Conservation (phyloP, 2,113 vertebrate species). For the Hepsetus odoe region DNA sequence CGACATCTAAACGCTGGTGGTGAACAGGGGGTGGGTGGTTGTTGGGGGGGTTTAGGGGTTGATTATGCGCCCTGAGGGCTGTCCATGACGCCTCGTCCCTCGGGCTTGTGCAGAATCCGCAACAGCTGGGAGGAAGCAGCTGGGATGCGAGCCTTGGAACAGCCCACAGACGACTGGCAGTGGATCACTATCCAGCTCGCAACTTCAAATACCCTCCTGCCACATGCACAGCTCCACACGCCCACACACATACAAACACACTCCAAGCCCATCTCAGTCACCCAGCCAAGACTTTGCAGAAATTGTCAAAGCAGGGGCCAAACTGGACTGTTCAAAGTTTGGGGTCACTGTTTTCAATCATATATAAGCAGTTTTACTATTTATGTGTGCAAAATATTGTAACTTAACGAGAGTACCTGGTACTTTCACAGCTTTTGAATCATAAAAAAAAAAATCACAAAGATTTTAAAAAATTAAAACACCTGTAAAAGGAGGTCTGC, state of each 20-base stretch:
- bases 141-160: constrained; percentile 77
- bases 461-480: too few relatives aligned
- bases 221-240: constrained; percentile 28
- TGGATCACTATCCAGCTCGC: constrained; percentile 65
- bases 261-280: constrained; percentile 21
- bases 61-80: constrained; percentile 69
- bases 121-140: constrained; percentile 81
- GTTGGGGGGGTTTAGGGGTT: constrained; percentile 56
- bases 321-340: constrained; percentile 64
- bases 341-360: background rate
- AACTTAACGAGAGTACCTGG: too few relatives aligned
- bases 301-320: constrained; percentile 74
- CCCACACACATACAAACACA: constrained; percentile 47
- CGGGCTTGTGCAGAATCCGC: constrained; percentile 61
- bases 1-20: constrained; percentile 59
- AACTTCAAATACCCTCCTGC: constrained; percentile 61
- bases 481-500: too few relatives aligned
- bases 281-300: constrained; percentile 61
- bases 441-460: too few relatives aligned
- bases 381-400: too few relatives aligned
- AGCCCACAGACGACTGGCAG: constrained; percentile 74
- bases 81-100: constrained; percentile 55
- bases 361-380: background rate
- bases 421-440: too few relatives aligned
- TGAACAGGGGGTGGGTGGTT: constrained; percentile 30